phyloP scores from a whole-genome alignment of 2,888 invertebrate species.

The Cyrtodaria siliqua region DNA sequence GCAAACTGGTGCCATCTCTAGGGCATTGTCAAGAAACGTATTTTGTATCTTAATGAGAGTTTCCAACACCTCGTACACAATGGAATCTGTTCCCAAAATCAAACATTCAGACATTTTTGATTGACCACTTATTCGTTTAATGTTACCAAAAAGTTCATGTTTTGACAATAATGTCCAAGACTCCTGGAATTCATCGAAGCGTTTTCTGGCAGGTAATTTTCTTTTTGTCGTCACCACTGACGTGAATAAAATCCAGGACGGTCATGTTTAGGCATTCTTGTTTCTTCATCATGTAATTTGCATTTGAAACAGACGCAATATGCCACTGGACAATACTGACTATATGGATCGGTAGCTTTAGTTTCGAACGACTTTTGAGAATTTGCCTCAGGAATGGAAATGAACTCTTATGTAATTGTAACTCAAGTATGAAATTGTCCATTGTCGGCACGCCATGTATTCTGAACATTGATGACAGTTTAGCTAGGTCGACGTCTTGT shows the following conservation, averaged over 20 bases:
- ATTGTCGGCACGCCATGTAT: too few relatives aligned
- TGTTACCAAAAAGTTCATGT: too few relatives aligned
- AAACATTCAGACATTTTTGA: constrained; percentile 54
- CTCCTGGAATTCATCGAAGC: constrained; percentile 12
- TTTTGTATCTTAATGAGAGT: constrained; percentile 58
- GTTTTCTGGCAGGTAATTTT: background rate
- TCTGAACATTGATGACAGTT: too few relatives aligned
- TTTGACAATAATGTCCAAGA: constrained; percentile 4
- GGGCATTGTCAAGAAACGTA: constrained; percentile 45
- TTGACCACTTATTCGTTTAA: constrained; percentile 4
- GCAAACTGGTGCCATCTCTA: constrained; percentile 19
- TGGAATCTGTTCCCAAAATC: constrained; percentile 38
- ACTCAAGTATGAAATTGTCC: constrained; percentile 25
- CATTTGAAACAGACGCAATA: constrained; percentile 32
- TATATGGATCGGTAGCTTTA: constrained; percentile 31
- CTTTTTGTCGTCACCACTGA: background rate
- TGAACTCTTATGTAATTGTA: constrained; percentile 6
- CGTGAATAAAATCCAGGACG: constrained; percentile 18
- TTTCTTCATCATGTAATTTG: constrained; percentile 50
- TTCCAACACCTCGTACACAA: constrained; percentile 39
- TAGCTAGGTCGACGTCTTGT: too few relatives aligned
- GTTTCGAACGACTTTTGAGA: constrained; percentile 8
- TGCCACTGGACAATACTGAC: constrained; percentile 56
- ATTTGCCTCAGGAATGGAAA: constrained; percentile 40
- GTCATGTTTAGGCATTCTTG: constrained; percentile 41